A percentile compares a stretch with the other conserved stretches of the same genome.
phyloP scores from a whole-genome alignment of 2,113 vertebrate species.

The Myotis brandtii region DNA sequence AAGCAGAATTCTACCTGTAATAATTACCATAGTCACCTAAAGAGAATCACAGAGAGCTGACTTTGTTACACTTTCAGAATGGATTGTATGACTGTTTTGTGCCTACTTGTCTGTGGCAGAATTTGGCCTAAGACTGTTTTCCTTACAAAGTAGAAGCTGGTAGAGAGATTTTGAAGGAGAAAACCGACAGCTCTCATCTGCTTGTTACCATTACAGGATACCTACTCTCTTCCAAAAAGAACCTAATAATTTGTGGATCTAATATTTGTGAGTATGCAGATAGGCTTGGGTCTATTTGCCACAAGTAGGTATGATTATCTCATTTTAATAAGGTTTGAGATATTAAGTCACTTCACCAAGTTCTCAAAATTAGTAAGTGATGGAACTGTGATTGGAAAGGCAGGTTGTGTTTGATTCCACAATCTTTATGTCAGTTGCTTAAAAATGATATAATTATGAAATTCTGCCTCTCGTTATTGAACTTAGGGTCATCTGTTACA shows the following conservation, averaged over 20 bases:
- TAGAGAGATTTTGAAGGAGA: neutral
- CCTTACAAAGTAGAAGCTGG: neutral
- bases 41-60: neutral
- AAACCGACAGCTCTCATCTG: neutral
- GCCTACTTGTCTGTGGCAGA: neutral
- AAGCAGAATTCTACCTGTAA: neutral
- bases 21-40: neutral
- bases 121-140: neutral
- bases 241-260: neutral
- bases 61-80: neutral
- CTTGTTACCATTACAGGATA: neutral
- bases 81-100: neutral
- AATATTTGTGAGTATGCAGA: slow-evolving; percentile 5
- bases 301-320: neutral
- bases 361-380: slow-evolving; percentile 38
- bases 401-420: neutral
- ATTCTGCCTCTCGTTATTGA: neutral
- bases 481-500: neutral
- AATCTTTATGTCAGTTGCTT: neutral
- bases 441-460: neutral
- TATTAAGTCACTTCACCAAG: neutral
- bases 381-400: neutral
- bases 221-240: neutral
- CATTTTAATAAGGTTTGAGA: neutral
- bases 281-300: neutral